A percentile compares a stretch with the other conserved stretches of the same genome.
phyloP scores from a whole-genome alignment of 2,797 vertebrate species.

The Oreochromis grahami region DNA sequence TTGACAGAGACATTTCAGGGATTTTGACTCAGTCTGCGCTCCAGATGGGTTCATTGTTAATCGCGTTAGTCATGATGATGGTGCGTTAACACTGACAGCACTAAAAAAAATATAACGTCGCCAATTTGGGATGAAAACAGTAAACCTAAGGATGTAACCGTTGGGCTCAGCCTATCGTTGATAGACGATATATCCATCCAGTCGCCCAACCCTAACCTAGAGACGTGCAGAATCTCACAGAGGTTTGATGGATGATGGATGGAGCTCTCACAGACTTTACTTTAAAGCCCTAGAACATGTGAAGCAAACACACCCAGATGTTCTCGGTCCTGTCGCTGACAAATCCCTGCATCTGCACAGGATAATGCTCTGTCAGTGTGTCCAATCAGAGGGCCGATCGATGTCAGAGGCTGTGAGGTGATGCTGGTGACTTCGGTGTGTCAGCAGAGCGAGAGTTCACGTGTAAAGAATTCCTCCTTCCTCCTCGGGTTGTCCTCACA shows the following conservation, averaged over 20 bases:
- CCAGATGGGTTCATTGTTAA: background rate
- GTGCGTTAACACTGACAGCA: background rate
- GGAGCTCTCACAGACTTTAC: background rate
- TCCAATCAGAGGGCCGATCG: background rate
- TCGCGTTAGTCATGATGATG: background rate
- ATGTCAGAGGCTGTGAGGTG: background rate
- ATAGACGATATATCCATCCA: background rate
- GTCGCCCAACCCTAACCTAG: background rate
- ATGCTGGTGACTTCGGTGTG: background rate
- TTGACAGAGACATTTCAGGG: background rate
- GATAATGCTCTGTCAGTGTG: background rate
- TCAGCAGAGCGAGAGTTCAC: background rate
- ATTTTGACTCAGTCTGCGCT: background rate
- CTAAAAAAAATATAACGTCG: background rate
- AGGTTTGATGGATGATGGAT: background rate
- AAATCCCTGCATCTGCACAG: background rate
- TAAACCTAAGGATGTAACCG: background rate
- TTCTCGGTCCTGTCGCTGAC: background rate
- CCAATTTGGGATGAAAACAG: background rate
- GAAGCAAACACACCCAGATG: background rate
- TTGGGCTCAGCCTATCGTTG: too few relatives aligned
- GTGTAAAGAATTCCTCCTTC: background rate
- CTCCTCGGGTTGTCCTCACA: background rate
- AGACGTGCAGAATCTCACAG: background rate
- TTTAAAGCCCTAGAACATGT: background rate